phyloP scores from a whole-genome alignment of 2,113 vertebrate genomes.

The Ursus arctos region DNA sequence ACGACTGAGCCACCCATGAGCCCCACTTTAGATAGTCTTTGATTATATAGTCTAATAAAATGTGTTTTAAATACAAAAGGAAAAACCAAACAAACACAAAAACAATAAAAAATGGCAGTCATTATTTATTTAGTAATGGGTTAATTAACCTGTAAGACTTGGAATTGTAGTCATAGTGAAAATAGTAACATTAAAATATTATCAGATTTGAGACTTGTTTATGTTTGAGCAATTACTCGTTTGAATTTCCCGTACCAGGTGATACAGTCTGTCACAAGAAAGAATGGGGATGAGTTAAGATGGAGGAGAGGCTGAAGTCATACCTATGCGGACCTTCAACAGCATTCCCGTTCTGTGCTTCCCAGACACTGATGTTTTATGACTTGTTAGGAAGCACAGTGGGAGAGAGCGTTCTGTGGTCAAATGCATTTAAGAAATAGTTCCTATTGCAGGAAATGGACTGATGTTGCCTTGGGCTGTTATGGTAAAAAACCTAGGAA shows the following conservation, averaged over 20 bases:
- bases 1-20: neutral
- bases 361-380: neutral
- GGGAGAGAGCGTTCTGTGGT: neutral
- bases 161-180: neutral
- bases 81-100: neutral
- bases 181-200: conserved; percentile 27
- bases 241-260: neutral
- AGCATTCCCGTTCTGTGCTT: neutral
- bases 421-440: neutral
- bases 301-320: neutral
- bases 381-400: neutral
- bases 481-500: neutral
- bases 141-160: neutral
- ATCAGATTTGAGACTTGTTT: neutral
- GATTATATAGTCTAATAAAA: neutral
- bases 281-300: neutral
- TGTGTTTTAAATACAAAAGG: neutral
- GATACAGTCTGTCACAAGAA: neutral
- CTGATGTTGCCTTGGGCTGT: neutral
- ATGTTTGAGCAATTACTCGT: neutral
- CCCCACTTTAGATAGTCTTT: neutral
- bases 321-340: neutral
- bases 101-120: neutral
- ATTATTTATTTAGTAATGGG: neutral
- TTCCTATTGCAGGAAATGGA: neutral